Percentiles rank a stretch among this genome's conserved stretches.
phyloP scores from a whole-genome alignment of 2,888 invertebrate genomes.

The Folsomia candida region DNA sequence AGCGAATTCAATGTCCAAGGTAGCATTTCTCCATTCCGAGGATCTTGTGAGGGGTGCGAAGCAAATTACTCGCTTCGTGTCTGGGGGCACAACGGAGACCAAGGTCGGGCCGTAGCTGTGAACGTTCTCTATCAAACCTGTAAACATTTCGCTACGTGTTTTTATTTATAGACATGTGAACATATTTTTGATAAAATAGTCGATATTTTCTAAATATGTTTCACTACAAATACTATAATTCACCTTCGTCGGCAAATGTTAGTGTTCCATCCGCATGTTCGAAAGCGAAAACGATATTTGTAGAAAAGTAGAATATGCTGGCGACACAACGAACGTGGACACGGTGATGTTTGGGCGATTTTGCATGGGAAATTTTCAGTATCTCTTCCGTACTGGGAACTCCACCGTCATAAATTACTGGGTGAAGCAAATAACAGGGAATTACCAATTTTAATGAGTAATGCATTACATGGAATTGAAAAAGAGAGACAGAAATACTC shows the following conservation, averaged over 20 bases:
- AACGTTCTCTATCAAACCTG: conserved; percentile 37
- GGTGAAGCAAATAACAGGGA: too few relatives aligned
- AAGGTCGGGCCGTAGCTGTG: conserved; percentile 44
- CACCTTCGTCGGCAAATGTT: conserved; percentile 40
- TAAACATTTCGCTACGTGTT: too few relatives aligned
- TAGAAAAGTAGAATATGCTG: conserved; percentile 46
- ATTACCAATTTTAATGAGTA: too few relatives aligned
- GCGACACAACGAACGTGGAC: conserved; percentile 42
- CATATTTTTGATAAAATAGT: background rate
- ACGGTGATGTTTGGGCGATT: conserved; percentile 19
- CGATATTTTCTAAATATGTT: background rate
- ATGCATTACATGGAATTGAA: background rate
- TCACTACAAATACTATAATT: too few relatives aligned
- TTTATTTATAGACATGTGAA: background rate
- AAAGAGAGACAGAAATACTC: background rate
- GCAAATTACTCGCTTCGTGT: conserved; percentile 36
- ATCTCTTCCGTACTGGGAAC: conserved; percentile 39
- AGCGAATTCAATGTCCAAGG: conserved; percentile 14
- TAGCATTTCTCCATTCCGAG: conserved; percentile 41
- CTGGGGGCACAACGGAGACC: conserved; percentile 22
- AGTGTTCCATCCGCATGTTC: conserved; percentile 45
- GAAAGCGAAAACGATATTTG: conserved; percentile 44
- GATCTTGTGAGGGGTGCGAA: conserved; percentile 46
- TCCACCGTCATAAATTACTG: conserved; percentile 43
- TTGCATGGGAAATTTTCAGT: conserved; percentile 31